These are phyloP conservation scores for Tychaedon coryphoeus DNA, from an alignment of 2,113 vertebrate species.

Conservation along the genomic window DNA sequence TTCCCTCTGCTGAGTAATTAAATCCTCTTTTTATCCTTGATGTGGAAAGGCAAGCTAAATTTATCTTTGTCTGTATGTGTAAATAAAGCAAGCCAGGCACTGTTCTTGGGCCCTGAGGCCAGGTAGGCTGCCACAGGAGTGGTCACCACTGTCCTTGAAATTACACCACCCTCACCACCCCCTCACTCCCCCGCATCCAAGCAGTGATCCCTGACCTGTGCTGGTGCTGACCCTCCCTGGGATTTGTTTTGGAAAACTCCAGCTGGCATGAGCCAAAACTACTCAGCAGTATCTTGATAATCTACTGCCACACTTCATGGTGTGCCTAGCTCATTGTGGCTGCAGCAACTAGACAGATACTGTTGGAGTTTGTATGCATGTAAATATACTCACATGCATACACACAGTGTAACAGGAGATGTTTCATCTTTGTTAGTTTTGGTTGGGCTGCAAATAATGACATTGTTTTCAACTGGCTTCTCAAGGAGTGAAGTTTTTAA, in stretches of 20 bases:
- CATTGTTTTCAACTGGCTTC: background rate
- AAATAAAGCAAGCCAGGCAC: background rate
- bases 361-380: background rate
- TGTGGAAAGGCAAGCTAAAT: background rate
- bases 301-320: rapidly evolving
- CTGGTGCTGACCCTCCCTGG: background rate
- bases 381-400: rapidly evolving
- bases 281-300: background rate
- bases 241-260: background rate
- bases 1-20: background rate
- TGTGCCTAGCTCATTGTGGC: background rate
- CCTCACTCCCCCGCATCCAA: background rate
- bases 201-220: background rate
- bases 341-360: background rate
- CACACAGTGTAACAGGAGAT: rapidly evolving
- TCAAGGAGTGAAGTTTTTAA: background rate
- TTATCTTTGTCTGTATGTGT: background rate
- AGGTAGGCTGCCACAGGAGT: background rate
- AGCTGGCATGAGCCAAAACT: background rate
- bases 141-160: background rate
- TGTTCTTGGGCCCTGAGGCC: background rate
- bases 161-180: background rate
- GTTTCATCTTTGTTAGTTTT: background rate
- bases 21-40: background rate
- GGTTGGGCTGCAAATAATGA: background rate